These are phyloP conservation scores for Calliopum simillimum DNA, from an alignment of 2,888 invertebrate genomes.

Conservation along the genomic window DNA sequence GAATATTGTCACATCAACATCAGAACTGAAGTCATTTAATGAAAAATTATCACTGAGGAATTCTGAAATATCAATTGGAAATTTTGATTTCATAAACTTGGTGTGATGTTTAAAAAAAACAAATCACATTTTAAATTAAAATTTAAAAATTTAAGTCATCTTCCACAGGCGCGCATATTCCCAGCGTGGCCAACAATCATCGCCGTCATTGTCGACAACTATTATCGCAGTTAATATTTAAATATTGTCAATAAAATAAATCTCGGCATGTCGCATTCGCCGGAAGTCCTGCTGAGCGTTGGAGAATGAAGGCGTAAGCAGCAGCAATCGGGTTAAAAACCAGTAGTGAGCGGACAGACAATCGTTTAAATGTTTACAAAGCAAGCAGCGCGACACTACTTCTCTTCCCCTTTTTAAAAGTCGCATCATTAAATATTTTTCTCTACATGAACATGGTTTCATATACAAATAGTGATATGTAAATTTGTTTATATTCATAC, in stretches of 20 bases:
- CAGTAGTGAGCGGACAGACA: not conserved
- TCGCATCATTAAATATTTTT: too few relatives aligned
- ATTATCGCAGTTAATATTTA: slow-evolving; percentile 43
- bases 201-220: slow-evolving; percentile 34
- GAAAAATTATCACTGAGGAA: too few relatives aligned
- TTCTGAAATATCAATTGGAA: too few relatives aligned
- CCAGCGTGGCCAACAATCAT: not conserved
- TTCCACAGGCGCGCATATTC: too few relatives aligned
- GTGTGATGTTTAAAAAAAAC: not conserved
- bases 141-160: not conserved
- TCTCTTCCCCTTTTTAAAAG: too few relatives aligned
- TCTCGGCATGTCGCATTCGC: slow-evolving; percentile 41
- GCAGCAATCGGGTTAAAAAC: not conserved
- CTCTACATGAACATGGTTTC: too few relatives aligned
- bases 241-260: slow-evolving; percentile 44
- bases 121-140: not conserved
- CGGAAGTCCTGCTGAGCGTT: slow-evolving; percentile 54
- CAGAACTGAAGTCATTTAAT: too few relatives aligned
- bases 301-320: slow-evolving; percentile 18
- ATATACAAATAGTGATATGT: too few relatives aligned
- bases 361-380: not conserved
- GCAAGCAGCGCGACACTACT: not conserved
- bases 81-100: too few relatives aligned
- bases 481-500: too few relatives aligned
- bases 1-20: too few relatives aligned